Evolutionary conservation across 2,888 invertebrate species (phyloP).

Genomic region (Tyria jacobaeae): DNA sequence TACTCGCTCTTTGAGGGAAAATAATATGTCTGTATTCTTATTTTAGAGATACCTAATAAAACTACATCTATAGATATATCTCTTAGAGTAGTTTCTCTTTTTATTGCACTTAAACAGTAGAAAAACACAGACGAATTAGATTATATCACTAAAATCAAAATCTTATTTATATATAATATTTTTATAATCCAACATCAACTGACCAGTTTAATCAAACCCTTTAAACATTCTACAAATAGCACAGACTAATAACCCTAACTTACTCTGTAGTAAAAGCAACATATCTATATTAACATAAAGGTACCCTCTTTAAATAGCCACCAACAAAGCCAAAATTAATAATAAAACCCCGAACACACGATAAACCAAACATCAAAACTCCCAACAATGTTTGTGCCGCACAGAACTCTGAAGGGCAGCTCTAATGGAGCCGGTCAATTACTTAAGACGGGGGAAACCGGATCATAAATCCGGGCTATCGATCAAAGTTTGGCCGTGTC

Average conservation of each 20-base stretch:
- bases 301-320: slow-evolving; percentile 30
- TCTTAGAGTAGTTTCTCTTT: no score
- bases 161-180: not conserved
- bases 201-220: not conserved
- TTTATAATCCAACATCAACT: no score
- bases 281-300: slow-evolving; percentile 6
- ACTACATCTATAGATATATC: no score
- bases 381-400: slow-evolving; percentile 53
- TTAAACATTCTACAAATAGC: slow-evolving; percentile 1
- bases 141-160: not conserved
- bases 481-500: slow-evolving; percentile 79
- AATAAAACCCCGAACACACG: slow-evolving; percentile 42
- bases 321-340: slow-evolving; percentile 46
- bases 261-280: slow-evolving; percentile 7
- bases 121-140: no score
- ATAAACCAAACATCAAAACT: slow-evolving; percentile 48
- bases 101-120: no score
- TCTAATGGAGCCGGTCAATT: slow-evolving; percentile 84
- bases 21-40: no score
- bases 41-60: no score
- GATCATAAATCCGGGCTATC: slow-evolving; percentile 83
- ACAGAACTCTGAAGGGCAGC: slow-evolving; percentile 52
- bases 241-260: slow-evolving; percentile 16
- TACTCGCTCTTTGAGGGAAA: no score
- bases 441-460: slow-evolving; percentile 81